Conservation (phyloP, 1,140 invertebrate species). For the Ctenoplectra terminalis region DNA sequence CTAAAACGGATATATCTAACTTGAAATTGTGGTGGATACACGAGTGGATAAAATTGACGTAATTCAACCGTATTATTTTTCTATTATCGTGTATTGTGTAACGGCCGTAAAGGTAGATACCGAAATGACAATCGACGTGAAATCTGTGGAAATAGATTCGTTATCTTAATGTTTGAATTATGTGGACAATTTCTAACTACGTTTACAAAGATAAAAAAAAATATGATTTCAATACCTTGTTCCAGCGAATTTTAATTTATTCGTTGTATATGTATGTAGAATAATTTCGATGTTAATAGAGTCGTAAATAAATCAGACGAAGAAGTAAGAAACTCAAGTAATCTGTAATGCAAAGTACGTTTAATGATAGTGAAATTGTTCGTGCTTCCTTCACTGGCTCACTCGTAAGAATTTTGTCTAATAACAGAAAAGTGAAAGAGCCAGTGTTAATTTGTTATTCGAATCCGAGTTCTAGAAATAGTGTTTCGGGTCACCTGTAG, state of each 20-base stretch:
- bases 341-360: slow-evolving; percentile 7
- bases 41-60: neutral
- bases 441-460: slow-evolving; percentile 31
- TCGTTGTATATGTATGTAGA: neutral
- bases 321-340: neutral
- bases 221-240: neutral
- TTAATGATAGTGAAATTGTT: slow-evolving; percentile 12
- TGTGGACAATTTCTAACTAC: neutral
- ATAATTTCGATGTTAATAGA: neutral
- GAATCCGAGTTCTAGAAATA: slow-evolving; percentile 29
- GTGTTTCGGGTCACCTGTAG: neutral
- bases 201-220: neutral
- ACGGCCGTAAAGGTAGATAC: neutral
- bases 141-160: neutral
- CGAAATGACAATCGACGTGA: neutral
- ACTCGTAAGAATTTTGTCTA: neutral
- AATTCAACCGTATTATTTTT: neutral
- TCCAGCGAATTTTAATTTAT: neutral
- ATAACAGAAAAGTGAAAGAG: slow-evolving; percentile 4
- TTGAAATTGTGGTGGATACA: slow-evolving; percentile 37
- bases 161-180: neutral
- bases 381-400: neutral
- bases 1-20: slow-evolving; percentile 39
- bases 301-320: neutral
- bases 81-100: neutral